Percentiles rank a stretch among this genome's conserved stretches.
These are phyloP conservation scores for Ctenosaura bakeri DNA, from an alignment of 2,797 vertebrate genomes.

Conservation along the genomic window DNA sequence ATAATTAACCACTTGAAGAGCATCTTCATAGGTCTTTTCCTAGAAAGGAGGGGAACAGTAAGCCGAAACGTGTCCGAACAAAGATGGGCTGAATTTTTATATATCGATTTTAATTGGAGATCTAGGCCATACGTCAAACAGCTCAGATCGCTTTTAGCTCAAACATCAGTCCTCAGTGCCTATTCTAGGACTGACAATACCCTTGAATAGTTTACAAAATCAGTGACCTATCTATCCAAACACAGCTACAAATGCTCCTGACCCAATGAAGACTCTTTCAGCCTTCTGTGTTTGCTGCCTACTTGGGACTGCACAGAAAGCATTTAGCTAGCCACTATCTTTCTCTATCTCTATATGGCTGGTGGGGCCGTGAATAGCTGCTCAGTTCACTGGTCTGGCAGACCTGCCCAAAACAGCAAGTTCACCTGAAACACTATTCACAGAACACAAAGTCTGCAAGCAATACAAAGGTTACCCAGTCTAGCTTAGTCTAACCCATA, in stretches of 20 bases:
- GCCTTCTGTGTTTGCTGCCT: not conserved
- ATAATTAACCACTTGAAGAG: slow-evolving; percentile 21
- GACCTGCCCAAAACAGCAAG: no score
- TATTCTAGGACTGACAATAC: not conserved
- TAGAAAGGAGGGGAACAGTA: not conserved
- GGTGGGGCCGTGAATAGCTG: no score
- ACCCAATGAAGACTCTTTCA: no score
- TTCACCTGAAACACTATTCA: no score
- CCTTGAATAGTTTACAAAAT: not conserved
- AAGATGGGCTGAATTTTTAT: not conserved
- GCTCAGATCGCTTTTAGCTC: not conserved
- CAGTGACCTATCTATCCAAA: not conserved
- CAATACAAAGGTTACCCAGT: no score
- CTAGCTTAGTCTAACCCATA: no score
- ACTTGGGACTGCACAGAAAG: not conserved
- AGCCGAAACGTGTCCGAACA: not conserved
- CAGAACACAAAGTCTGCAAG: no score
- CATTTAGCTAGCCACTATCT: no score
- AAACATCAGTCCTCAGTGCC: not conserved
- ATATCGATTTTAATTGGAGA: not conserved
- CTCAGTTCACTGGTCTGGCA: no score
- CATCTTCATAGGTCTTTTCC: slow-evolving; percentile 1
- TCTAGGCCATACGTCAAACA: not conserved
- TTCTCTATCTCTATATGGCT: no score
- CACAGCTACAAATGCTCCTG: not conserved